phyloP scores from a whole-genome alignment of 2,888 invertebrate species.

The Drosophila atroscutellata region DNA sequence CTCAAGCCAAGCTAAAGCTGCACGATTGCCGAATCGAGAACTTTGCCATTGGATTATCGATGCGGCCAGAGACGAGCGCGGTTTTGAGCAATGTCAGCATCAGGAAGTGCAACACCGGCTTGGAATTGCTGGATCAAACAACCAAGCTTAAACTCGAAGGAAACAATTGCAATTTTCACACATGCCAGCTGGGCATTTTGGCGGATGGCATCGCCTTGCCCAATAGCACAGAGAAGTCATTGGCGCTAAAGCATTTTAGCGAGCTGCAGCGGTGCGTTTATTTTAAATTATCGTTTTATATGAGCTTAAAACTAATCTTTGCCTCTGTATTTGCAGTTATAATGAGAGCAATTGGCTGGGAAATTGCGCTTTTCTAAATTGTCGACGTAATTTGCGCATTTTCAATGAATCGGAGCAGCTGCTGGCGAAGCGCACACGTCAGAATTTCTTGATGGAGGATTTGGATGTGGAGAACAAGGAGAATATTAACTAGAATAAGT shows the following conservation, averaged over 20 bases:
- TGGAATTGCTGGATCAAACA: conserved; percentile 59
- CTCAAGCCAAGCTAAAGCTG: conserved; percentile 83
- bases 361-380: conserved; percentile 57
- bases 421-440: conserved; percentile 48
- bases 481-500: conserved; percentile 50
- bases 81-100: conserved; percentile 46
- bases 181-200: conserved; percentile 86
- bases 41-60: conserved; percentile 86
- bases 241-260: conserved; percentile 42
- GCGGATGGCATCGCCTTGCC: conserved; percentile 84
- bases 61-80: conserved; percentile 67
- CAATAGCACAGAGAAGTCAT: conserved; percentile 60
- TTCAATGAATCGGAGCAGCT: conserved; percentile 59
- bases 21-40: conserved; percentile 85
- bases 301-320: not conserved
- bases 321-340: conserved; percentile 37
- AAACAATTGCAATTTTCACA: conserved; percentile 84
- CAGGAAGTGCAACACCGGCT: conserved; percentile 59
- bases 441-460: conserved; percentile 57
- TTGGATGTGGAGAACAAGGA: conserved; percentile 65
- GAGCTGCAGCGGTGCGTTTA: conserved; percentile 56
- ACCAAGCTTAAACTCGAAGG: conserved; percentile 85
- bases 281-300: not conserved
- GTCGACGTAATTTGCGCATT: conserved; percentile 49
- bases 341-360: conserved; percentile 57